Base-by-base conservation (phyloP, 1,140 invertebrate species). In the Drosophila tani region DNA sequence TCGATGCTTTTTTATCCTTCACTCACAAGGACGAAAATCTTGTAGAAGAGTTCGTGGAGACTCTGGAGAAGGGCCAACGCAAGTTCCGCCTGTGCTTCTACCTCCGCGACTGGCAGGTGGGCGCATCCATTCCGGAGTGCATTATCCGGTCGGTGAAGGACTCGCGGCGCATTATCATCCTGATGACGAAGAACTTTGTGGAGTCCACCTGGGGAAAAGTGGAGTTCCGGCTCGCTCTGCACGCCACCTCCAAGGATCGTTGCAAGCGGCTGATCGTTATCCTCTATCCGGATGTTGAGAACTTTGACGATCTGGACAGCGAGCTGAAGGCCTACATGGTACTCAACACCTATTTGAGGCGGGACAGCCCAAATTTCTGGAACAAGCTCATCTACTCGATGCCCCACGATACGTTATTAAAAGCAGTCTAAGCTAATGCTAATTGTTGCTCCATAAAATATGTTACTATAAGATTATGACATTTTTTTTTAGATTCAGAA, bases 341-440 rank as follows among this genome's bases (percentile, higher is more conserved):
- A 5, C 5, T 75, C 11, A 75, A 75, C 7, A 75, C 73, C 0
- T 75, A 75, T 12, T 11, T 75, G 32, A 24, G 38, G 1, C 11
- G 73, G 7, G 40, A 64, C 11, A 21, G 50, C 7, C 35, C 68
- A 0, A 71, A 75, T 15, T 75, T 75, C 1, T 74, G 68, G 68
- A 73, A 47, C 19, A 76, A 75, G 12, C 74, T 76, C 0, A 53
- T 75, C 1, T 76, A 58, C 38, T 41, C 70, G 2, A 76, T 76
- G 74, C 74, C 74, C 0, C 74, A 32, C 8, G 29, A 29, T 29
- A 6, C 27, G 0, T 7, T 29, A 29, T 29, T 29, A 29, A 29
- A 29, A 29, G 27, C 27, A 29, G 27, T 29, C 27, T 29, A 29
- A 29, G 27, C 6, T 27, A 6, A 6, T 5, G 27, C 27, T 29